These are phyloP conservation scores for Pristis pectinata DNA, from an alignment of 2,797 vertebrate genomes.

Conservation along the genomic window DNA sequence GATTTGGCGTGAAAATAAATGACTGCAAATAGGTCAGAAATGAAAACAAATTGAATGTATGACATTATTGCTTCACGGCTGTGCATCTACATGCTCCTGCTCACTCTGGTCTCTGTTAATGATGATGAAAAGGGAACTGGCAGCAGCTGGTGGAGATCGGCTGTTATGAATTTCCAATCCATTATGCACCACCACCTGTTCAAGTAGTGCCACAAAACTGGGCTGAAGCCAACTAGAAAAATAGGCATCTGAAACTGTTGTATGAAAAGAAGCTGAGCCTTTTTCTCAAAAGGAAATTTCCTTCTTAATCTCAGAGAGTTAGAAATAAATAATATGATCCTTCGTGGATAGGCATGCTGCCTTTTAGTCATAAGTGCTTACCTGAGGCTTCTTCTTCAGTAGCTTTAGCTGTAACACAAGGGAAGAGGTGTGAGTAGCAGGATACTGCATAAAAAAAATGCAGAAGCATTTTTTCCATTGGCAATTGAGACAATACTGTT, in stretches of 20 bases:
- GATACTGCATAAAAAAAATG: neutral
- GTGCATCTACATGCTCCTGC: neutral
- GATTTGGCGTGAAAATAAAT: neutral
- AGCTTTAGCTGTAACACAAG: slow-evolving; percentile 45
- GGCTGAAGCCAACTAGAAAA: neutral
- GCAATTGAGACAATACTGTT: neutral
- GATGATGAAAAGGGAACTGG: neutral
- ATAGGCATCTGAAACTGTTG: neutral
- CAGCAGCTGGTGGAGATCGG: neutral
- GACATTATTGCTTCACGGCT: neutral
- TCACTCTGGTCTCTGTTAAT: neutral
- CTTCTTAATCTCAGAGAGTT: neutral
- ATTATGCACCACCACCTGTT: neutral
- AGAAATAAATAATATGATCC: neutral
- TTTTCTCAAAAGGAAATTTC: neutral
- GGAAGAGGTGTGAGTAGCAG: neutral
- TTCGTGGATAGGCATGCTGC: neutral
- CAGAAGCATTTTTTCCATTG: neutral
- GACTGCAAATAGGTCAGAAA: neutral
- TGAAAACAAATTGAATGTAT: neutral
- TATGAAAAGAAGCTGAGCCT: neutral
- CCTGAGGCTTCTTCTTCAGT: neutral
- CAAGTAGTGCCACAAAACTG: neutral
- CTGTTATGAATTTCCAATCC: neutral
- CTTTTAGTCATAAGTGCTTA: neutral